phyloP scores from a whole-genome alignment of 1,140 invertebrate species.

The Anoplolepis gracilipes region DNA sequence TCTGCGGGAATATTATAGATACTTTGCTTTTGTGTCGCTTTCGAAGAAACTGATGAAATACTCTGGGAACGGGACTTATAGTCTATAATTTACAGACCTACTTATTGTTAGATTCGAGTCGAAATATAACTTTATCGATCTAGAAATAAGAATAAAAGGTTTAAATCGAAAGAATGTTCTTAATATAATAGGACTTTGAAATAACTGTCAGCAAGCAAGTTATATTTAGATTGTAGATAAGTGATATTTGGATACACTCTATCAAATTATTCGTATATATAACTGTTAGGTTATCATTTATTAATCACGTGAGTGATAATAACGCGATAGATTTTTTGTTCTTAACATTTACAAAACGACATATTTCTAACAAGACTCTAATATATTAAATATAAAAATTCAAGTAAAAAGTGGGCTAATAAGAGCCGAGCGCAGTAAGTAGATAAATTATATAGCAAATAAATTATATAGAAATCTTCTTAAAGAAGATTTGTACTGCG shows the following conservation, averaged over 20 bases:
- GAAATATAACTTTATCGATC: background rate
- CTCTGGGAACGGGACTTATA: background rate
- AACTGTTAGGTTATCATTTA: background rate
- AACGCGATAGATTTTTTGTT: no score
- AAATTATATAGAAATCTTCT: no score
- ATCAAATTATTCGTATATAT: background rate
- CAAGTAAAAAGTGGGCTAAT: no score
- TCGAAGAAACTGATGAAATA: constrained; percentile 17
- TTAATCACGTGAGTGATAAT: background rate
- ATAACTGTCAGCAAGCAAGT: background rate
- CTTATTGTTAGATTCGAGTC: background rate
- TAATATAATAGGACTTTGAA: background rate
- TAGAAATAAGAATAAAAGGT: background rate
- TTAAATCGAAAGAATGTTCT: background rate
- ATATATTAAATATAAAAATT: no score
- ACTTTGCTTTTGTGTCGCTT: constrained; percentile 31
- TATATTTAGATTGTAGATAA: background rate
- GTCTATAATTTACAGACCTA: background rate
- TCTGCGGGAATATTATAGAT: background rate
- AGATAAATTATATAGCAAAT: no score
- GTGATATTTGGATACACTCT: background rate
- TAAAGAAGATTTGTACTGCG: no score
- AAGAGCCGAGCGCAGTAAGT: no score
- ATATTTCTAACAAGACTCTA: no score
- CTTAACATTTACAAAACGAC: no score